Percentiles rank a stretch among this genome's conserved stretches.
These are phyloP conservation scores for Dascyllus trimaculatus DNA, from an alignment of 2,113 vertebrate species.

Conservation along the genomic window DNA sequence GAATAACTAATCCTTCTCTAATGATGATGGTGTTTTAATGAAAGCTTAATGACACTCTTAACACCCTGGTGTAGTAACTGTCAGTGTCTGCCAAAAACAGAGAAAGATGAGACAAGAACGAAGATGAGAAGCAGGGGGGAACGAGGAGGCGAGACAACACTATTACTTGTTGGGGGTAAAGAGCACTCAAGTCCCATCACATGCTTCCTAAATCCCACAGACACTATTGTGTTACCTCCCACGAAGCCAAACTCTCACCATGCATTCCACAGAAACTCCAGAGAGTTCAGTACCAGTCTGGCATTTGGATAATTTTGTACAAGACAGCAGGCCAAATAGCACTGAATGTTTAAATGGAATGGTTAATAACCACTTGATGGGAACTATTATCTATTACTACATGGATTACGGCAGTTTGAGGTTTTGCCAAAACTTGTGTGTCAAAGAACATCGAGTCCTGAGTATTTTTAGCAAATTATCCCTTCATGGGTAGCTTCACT, in stretches of 20 bases:
- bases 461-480: neutral
- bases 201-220: neutral
- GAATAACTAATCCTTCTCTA: conserved; percentile 77
- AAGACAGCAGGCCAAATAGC: conserved; percentile 25
- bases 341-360: conserved; percentile 1
- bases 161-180: conserved; percentile 14
- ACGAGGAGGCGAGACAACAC: neutral
- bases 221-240: neutral
- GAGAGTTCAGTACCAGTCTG: neutral
- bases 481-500: neutral
- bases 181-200: neutral
- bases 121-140: neutral
- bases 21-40: conserved; percentile 85
- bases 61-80: conserved; percentile 67
- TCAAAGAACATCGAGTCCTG: neutral
- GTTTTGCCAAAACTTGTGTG: conserved; percentile 12
- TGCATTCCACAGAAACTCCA: neutral
- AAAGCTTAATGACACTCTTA: conserved; percentile 78
- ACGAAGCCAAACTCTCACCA: neutral
- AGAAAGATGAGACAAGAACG: conserved; percentile 34
- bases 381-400: conserved; percentile 2
- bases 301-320: neutral
- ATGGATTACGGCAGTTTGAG: neutral
- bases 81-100: conserved; percentile 58
- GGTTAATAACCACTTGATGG: conserved; percentile 10